A percentile compares a stretch with the other conserved stretches of the same genome.
phyloP scores from a whole-genome alignment of 2,888 invertebrate genomes.

The Neoscelio sp. region DNA sequence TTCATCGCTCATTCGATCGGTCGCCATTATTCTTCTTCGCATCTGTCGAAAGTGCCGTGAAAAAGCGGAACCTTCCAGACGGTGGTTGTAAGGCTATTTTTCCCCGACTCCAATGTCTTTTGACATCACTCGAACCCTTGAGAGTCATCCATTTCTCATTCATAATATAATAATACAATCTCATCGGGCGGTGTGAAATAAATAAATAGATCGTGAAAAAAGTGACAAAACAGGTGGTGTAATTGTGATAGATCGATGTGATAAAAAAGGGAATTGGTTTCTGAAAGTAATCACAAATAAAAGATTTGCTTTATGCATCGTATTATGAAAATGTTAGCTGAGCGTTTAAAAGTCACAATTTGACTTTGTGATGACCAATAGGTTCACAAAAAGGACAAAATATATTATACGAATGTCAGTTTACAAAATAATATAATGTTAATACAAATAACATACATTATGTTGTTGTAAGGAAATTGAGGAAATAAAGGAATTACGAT shows the following conservation, averaged over 20 bases:
- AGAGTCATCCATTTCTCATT: slow-evolving; percentile 23
- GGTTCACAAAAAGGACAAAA: too few relatives aligned
- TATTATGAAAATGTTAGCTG: too few relatives aligned
- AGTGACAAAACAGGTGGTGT: background rate
- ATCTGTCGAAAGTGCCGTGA: slow-evolving; percentile 13
- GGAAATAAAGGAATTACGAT: too few relatives aligned
- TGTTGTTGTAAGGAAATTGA: too few relatives aligned
- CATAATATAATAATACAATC: slow-evolving; percentile 14
- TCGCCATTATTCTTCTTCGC: slow-evolving; percentile 19
- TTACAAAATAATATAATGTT: too few relatives aligned
- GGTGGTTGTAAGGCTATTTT: slow-evolving; percentile 4
- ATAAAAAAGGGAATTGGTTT: background rate
- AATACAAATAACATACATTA: too few relatives aligned
- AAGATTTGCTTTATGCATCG: too few relatives aligned
- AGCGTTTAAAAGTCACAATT: too few relatives aligned
- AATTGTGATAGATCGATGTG: background rate
- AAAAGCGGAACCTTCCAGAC: background rate
- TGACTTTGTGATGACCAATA: too few relatives aligned
- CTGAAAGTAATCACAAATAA: too few relatives aligned
- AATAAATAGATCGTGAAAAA: background rate
- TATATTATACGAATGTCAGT: too few relatives aligned
- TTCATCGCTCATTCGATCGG: slow-evolving; percentile 32
- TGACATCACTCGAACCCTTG: background rate
- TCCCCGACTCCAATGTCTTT: slow-evolving; percentile 1
- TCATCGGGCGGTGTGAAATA: background rate